Evolutionary conservation across 2,888 invertebrate species (phyloP), one percentile per base, ranked within the genome.

Genomic region (Amblyjoppa fuscipennis): DNA sequence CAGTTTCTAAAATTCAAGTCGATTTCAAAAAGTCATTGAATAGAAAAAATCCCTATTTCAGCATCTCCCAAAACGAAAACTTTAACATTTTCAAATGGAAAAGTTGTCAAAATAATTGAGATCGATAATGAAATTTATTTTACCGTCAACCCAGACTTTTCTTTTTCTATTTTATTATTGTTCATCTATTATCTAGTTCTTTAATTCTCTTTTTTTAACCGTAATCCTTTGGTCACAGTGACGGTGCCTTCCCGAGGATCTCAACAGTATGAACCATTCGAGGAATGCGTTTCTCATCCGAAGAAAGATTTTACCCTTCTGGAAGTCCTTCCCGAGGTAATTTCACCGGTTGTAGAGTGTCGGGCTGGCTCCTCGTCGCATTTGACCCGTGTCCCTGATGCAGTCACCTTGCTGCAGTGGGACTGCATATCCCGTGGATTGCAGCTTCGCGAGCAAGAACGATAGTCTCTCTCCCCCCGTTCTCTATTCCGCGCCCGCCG

Each of bases 371-470:
- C 73, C 78, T 66, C 53, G 73, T 61, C 61, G 84, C 81, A 78
- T 77, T 74, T 85, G 84, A 85, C 81, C 84, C 77, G 51, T 34
- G 34, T 53, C 53, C 25, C 25, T 45, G 74, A 41, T 45, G 41
- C 74, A 74, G 59, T 61, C 59, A 61, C 28, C 81, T 53, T 64
- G 82, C 64, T 77, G 83, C 83, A 78, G 77, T 81, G 76, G 66
- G 28, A 68, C 76, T 68, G 74, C 61, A 41, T 16, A 64, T 66
- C 66, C 38, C 76, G 73, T 51, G 79, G 66, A 82, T 82, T 76
- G 79, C 77, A 77, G 51, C 74, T 28, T 64, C n/a, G 45, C 61
- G 76, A 68, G 45, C 2, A 51, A 34, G 76, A 51, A 31, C 28
- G 38, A 51, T 28, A 34, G 34, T 28, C 61, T 53, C 61, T 25